Evolutionary conservation across 2,113 vertebrate species (phyloP).

Genomic region (Oncorhynchus mykiss): DNA sequence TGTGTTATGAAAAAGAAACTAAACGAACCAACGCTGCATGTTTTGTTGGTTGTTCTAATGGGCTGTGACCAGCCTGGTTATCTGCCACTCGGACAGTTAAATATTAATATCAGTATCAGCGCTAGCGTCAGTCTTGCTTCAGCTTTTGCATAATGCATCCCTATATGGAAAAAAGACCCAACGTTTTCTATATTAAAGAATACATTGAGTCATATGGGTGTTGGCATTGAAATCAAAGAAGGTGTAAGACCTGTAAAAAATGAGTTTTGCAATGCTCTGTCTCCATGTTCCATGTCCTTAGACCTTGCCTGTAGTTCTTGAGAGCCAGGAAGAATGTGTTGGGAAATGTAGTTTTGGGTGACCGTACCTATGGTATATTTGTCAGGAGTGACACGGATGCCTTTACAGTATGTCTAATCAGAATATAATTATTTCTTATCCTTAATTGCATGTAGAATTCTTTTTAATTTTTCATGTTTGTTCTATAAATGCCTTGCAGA

Average conservation of each 20-base stretch:
- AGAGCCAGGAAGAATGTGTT: conserved; percentile 34
- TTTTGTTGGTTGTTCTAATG: conserved; percentile 52
- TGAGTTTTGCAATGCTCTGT: conserved; percentile 54
- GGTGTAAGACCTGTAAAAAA: conserved; percentile 40
- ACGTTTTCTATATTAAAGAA: conserved; percentile 57
- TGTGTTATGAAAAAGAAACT: conserved; percentile 21
- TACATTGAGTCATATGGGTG: conserved; percentile 63
- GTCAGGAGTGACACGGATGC: conserved; percentile 31
- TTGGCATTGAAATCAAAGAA: conserved; percentile 58
- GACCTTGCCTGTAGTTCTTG: conserved; percentile 40
- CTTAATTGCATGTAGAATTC: conserved; percentile 58
- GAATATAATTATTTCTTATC: conserved; percentile 4
- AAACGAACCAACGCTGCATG: conserved; percentile 36
- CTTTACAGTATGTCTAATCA: conserved; percentile 37
- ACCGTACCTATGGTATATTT: conserved; percentile 7
- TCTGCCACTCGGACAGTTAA: conserved; percentile 45
- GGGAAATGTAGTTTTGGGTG: conserved; percentile 12
- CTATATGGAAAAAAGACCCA: conserved; percentile 41
- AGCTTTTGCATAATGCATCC: conserved; percentile 30
- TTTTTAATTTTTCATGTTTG: conserved; percentile 28
- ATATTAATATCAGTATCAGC: conserved; percentile 46
- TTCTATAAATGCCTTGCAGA: conserved; percentile 34
- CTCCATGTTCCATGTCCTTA: conserved; percentile 37
- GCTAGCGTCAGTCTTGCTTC: conserved; percentile 29
- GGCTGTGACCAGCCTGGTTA: conserved; percentile 37